Conservation (phyloP, 2,797 vertebrate species). For the Heteromormyrus szaboi region DNA sequence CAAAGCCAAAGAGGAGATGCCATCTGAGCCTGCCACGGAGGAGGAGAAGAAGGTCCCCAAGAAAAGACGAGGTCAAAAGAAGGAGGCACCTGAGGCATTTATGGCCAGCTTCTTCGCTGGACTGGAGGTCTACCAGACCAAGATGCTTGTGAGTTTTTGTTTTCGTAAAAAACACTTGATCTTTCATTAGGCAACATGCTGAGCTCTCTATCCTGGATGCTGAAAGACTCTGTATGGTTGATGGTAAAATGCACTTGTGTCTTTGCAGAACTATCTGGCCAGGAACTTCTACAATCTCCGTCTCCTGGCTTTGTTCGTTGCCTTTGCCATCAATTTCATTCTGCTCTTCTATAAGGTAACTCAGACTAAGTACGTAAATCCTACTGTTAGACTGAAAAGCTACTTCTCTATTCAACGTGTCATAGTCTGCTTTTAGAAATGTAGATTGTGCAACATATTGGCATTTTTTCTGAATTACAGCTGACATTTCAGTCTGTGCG, state of each 20-base stretch:
- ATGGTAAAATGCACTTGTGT: constrained; percentile 12
- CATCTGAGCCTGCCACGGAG: constrained; percentile 53
- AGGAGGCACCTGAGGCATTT: constrained; percentile 79
- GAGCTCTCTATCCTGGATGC: not conserved
- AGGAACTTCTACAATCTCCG: constrained; percentile 98
- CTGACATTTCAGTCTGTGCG: not conserved
- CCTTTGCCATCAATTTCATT: constrained; percentile 98
- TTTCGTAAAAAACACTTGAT: not conserved
- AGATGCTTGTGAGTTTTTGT: constrained; percentile 77
- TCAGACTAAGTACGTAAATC: not conserved
- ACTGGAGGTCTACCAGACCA: constrained; percentile 91
- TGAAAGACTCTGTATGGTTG: not conserved
- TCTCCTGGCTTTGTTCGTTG: constrained; percentile 92
- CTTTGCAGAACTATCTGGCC: constrained; percentile 88
- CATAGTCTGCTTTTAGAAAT: not conserved
- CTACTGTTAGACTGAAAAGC: not conserved
- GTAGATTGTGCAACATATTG: not conserved
- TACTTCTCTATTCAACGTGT: not conserved
- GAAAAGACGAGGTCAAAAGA: constrained; percentile 70
- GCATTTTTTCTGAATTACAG: not conserved
- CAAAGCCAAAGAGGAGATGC: constrained; percentile 68
- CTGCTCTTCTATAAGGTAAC: constrained; percentile 98
- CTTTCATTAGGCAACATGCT: not conserved
- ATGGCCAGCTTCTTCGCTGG: constrained; percentile 90
- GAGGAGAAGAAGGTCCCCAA: constrained; percentile 70